Evolutionary conservation across 2,113 vertebrate species (phyloP), one percentile per base, ranked within the genome.

Genomic region (Alouatta palliata): DNA sequence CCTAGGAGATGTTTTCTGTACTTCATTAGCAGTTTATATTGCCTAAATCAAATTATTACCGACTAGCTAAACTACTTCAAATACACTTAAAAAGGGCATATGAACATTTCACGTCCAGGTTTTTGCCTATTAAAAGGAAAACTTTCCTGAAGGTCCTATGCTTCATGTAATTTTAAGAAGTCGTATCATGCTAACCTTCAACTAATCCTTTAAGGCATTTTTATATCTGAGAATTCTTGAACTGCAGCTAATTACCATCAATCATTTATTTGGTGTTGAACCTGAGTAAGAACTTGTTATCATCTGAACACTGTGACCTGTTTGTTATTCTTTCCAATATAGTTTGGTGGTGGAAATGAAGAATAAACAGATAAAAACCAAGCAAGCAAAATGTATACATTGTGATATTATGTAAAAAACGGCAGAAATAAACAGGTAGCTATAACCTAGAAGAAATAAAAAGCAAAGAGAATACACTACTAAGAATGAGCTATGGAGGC

Each of bases 121-220:
- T 94, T 94, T 92, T 87, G 54, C 73, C 49, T 87, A 52, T 80
- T 96, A 91, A 82, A 87, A 90, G 70, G 35, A 79, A 84, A 90
- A 37, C 35, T 91, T 86, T 61, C 66, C 89, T 20, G n/a, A 52
- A 94, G 87, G 58, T 3, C 21, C 45, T 56, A 54, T 0, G 9
- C 66, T 77, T 94, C 13, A 45, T 52, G n/a, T 71, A 92, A 79
- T 94, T 95, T 90, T 96, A 89, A 95, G 56, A 92, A 83, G 43
- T 92, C 68, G 52, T 94, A 87, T 19, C 27, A 56, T 66, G 56
- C 58, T 71, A 92, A 87, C 43, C 45, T 58, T 76, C 47, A 76
- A 47, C 47, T 87, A 86, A 94, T 77, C 27, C 45, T 92, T 82
- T 56, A 82, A 90, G 88, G 35, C 0, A 56, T 27, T 95, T 92